Base-by-base conservation (phyloP, 37 sponge, comb jelly and placozoan genomes). In the Amphimedon queenslandica region DNA sequence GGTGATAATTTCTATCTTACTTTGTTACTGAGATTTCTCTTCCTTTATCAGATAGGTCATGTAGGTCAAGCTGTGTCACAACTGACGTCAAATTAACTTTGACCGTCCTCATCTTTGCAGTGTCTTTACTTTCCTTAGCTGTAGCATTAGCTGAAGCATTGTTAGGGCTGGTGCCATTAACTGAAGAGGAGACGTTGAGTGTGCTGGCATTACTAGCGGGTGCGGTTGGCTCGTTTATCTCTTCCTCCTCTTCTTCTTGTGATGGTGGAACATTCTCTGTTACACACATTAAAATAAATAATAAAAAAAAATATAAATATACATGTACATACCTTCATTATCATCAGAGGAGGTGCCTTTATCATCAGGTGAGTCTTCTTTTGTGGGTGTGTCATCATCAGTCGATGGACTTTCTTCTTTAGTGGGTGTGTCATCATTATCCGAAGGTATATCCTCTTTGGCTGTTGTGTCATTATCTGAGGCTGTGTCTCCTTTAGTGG, bases 81-180 rank as follows among this genome's bases (percentile, higher is more conserved):
- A 76, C 74, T 11, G 74, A 80, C 8, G 77, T 80, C 10, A 75
- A 71, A 32, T 77, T 77, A 16, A 80, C 74, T 67, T 80, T 80
- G 34, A 76, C 80, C 41, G 71, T 30, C 33, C 56, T 85, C 28
- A 27, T 56, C 0, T 35, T 67, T 2, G 64, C 57, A 33, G 20
- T 37, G 11, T 37, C 4, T 27, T 21, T 37, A 3, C 30, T 25
- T 1, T 2, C 57, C 24, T 31, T 35, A 29, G 16, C 5, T 6
- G 53, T 42, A 8, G 71, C 23, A 25, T 70, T 4, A 8, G 5
- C 25, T 51, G 37, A n/a, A 41, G 11, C 24, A 23, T 10, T 63
- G n/a, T 8, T 18, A 23, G 64, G 8, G 6, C 24, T 31, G n/a
- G 64, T 8, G 24, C 6, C 64, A 23, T 31, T 31, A 8, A 18